phyloP scores from a whole-genome alignment of 2,888 invertebrate genomes.

The Drosophila nr. medialis region DNA sequence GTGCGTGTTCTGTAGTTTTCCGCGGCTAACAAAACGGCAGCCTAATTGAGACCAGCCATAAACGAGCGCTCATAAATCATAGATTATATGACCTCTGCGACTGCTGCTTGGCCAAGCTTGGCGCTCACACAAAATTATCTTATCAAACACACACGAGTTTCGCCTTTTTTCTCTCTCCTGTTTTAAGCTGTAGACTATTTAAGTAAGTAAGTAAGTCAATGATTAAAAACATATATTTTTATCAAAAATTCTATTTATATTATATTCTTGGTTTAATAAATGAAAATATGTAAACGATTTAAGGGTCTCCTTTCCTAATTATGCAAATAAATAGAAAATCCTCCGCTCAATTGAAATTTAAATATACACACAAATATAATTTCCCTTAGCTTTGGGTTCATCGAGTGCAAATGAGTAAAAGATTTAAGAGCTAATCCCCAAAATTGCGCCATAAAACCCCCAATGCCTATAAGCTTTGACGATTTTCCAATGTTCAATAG shows the following conservation, averaged over 20 bases:
- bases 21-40: constrained; percentile 74
- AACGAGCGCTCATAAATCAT: constrained; percentile 72
- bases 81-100: constrained; percentile 53
- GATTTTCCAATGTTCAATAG: constrained; percentile 37
- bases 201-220: too few relatives aligned
- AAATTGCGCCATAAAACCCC: constrained; percentile 7
- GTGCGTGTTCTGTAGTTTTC: constrained; percentile 69
- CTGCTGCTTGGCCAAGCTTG: constrained; percentile 4
- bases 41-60: constrained; percentile 74
- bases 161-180: background rate
- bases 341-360: background rate
- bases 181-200: too few relatives aligned
- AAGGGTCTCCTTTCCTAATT: background rate
- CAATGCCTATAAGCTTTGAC: constrained; percentile 24
- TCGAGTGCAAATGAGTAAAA: constrained; percentile 25
- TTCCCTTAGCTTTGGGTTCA: background rate
- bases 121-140: constrained; percentile 43
- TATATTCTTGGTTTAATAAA: background rate
- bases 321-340: background rate
- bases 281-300: background rate
- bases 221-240: too few relatives aligned
- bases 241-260: background rate
- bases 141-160: constrained; percentile 19
- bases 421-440: constrained; percentile 19
- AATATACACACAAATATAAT: constrained; percentile 4